Conservation (phyloP, 2,888 invertebrate species). For the Spialia ferax region DNA sequence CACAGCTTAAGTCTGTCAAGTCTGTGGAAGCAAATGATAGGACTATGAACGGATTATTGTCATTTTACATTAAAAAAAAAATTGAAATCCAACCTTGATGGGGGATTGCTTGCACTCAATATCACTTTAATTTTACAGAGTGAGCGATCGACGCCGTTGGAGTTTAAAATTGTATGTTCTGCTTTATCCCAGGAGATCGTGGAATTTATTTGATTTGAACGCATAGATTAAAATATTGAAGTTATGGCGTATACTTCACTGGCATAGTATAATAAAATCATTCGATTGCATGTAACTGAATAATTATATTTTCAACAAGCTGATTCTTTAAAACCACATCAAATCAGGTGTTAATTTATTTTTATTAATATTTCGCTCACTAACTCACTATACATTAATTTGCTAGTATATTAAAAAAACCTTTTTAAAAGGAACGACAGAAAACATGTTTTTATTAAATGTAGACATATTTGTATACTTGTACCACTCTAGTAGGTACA, state of each 20-base stretch:
- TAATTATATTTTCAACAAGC: not conserved
- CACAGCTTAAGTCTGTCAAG: constrained; percentile 17
- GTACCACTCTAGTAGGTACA: too few relatives aligned
- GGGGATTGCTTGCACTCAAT: not conserved
- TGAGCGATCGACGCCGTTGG: constrained; percentile 22
- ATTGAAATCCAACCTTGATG: constrained; percentile 22
- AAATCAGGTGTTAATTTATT: constrained; percentile 23
- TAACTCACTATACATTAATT: not conserved
- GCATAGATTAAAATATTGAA: constrained; percentile 31
- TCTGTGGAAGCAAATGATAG: constrained; percentile 14
- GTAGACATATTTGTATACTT: too few relatives aligned
- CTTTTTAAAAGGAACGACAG: not conserved
- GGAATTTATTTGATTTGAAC: constrained; percentile 26
- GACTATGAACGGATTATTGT: constrained; percentile 29
- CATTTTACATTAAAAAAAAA: constrained; percentile 12
- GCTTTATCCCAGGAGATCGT: constrained; percentile 24
- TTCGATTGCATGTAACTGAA: constrained; percentile 23
- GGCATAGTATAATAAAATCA: constrained; percentile 26
- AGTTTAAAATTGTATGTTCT: constrained; percentile 20
- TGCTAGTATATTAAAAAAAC: not conserved
- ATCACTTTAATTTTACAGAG: constrained; percentile 37
- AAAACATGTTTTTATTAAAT: not conserved
- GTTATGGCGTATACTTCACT: constrained; percentile 3
- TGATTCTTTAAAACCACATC: constrained; percentile 13
- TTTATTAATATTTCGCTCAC: constrained; percentile 14